Evolutionary conservation across 2,113 vertebrate genomes (phyloP), one percentile per base, ranked within the genome.

Genomic region (Orientallactaga bullata): DNA sequence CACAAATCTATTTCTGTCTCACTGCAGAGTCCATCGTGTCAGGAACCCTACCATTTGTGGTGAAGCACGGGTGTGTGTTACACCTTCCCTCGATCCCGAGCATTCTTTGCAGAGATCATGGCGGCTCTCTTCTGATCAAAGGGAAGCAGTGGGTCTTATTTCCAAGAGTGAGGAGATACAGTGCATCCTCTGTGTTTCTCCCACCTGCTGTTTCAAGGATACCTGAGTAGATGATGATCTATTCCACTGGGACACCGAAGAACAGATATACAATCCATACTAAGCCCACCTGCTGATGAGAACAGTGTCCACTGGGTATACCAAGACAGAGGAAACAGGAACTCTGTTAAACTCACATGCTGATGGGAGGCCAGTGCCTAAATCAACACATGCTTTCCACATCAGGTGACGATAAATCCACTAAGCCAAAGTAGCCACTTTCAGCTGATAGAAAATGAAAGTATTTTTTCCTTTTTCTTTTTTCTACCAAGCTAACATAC

Each of bases 211-310:
- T 3, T 23, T 9, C 1, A 1, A 0, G 0, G 58, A 12, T 23
- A 17, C 26, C 23, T 1, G 4, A 32, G 30, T 20, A 0, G 2
- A 9, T 0, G 7, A 17, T 4, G 69, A 18, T 15, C 42, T 77
- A 24, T 42, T 28, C 35, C 1, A 5, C 5, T 21, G 37, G 24
- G n/a, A 10, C 26, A 37, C 55, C 35, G 60, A 28, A 21, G 26
- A 60, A 42, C 35, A 60, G 17, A 24, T 30, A 55, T 55, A 16
- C 6, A 8, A 61, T 61, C 5, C 24, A 7, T 1, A 8, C 69
- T 8, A 35, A 60, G 51, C 13, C 4, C 23, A 4, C 58, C n/a
- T 55, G 51, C 6, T 86, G 68, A 28, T 30, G 39, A 35, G 79
- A 37, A 82, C 42, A 60, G 77, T 20, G n/a, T 11, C 39, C 39